Conservation (phyloP, 2,888 invertebrate genomes). For the Trachelus iudaicus region DNA sequence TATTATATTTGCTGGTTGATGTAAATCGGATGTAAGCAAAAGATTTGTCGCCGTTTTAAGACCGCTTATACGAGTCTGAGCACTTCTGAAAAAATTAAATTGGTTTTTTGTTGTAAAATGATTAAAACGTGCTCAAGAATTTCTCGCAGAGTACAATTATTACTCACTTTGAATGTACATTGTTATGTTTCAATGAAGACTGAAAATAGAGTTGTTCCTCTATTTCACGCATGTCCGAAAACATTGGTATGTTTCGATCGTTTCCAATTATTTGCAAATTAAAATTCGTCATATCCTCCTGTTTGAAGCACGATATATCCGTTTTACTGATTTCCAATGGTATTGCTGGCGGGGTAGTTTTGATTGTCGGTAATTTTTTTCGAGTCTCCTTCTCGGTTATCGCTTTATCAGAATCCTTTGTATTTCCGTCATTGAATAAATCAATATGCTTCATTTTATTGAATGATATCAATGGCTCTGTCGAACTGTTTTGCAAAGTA, state of each 20-base stretch:
- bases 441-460: conserved; percentile 6
- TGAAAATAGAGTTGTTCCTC: conserved; percentile 34
- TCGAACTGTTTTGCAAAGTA: conserved; percentile 10
- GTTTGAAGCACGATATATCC: conserved; percentile 8
- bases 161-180: conserved; percentile 30
- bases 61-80: conserved; percentile 45
- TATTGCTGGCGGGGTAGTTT: conserved; percentile 1
- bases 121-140: background rate
- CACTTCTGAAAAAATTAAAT: conserved; percentile 32
- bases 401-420: conserved; percentile 14
- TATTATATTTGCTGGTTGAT: conserved; percentile 29
- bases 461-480: conserved; percentile 13
- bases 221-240: conserved; percentile 35
- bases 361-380: conserved; percentile 10
- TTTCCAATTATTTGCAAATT: conserved; percentile 23
- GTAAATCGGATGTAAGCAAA: conserved; percentile 31
- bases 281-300: background rate
- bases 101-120: background rate
- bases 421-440: conserved; percentile 9
- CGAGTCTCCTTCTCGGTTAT: conserved; percentile 15
- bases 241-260: conserved; percentile 46
- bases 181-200: conserved; percentile 14
- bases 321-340: conserved; percentile 15
- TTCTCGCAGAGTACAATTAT: background rate
- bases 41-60: conserved; percentile 29